Evolutionary conservation across 2,888 invertebrate genomes (phyloP).

Genomic region (Oeneis ivallda): DNA sequence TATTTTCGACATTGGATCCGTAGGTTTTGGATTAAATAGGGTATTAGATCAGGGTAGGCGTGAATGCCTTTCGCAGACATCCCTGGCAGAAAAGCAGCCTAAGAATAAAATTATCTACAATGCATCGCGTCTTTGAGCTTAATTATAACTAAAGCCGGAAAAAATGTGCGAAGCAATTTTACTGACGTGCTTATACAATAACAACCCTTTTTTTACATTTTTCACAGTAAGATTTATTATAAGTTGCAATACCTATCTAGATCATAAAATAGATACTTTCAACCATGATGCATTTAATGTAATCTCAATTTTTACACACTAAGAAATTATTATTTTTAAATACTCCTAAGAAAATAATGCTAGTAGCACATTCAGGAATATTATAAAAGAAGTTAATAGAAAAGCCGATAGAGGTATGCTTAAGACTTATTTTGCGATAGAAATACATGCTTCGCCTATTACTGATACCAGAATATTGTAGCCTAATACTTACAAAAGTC

Average conservation of each 20-base stretch:
- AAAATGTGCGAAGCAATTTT: background rate
- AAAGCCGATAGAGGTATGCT: background rate
- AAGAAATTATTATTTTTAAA: too few relatives aligned
- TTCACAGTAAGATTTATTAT: background rate
- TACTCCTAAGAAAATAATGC: background rate
- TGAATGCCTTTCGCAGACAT: too few relatives aligned
- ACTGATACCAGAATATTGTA: background rate
- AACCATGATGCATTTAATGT: too few relatives aligned
- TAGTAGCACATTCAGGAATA: background rate
- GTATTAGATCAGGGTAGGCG: too few relatives aligned
- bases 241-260: too few relatives aligned
- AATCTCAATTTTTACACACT: background rate
- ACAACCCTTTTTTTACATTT: background rate
- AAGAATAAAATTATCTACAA: too few relatives aligned
- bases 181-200: background rate
- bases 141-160: background rate
- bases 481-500: constrained; percentile 64
- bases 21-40: too few relatives aligned
- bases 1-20: too few relatives aligned
- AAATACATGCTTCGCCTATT: constrained; percentile 10
- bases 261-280: too few relatives aligned
- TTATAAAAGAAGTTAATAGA: background rate
- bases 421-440: background rate
- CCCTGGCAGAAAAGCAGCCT: too few relatives aligned
- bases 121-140: background rate